These are phyloP conservation scores for Drosophila kuntzei DNA, from an alignment of 2,888 invertebrate species.

Conservation along the genomic window DNA sequence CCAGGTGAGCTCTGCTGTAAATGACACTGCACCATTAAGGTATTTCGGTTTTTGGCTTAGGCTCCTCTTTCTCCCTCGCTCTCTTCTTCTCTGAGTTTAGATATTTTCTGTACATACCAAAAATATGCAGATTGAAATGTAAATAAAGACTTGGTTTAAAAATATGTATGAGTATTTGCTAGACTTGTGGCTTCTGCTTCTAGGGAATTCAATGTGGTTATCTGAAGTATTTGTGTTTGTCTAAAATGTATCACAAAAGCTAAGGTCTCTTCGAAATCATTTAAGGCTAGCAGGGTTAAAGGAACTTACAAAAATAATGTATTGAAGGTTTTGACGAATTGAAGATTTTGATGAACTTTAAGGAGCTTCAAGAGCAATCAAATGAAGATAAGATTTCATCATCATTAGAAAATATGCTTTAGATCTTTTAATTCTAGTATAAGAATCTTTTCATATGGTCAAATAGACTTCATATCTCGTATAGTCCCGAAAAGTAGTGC, in stretches of 20 bases:
- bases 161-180: slow-evolving; percentile 32
- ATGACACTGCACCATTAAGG: slow-evolving; percentile 32
- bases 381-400: not conserved
- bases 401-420: not conserved
- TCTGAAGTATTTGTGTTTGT: slow-evolving; percentile 11
- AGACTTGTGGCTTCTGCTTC: slow-evolving; percentile 44
- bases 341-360: not conserved
- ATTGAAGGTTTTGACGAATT: not conserved
- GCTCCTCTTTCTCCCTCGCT: not conserved
- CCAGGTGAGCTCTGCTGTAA: slow-evolving; percentile 35
- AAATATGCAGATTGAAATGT: slow-evolving; percentile 49
- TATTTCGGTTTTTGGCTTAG: slow-evolving; percentile 11
- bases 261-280: not conserved
- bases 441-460: not conserved
- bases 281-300: not conserved
- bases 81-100: not conserved
- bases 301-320: not conserved
- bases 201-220: slow-evolving; percentile 34
- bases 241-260: not conserved
- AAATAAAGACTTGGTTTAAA: slow-evolving; percentile 28
- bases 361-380: not conserved
- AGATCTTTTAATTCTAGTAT: not conserved
- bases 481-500: slow-evolving; percentile 8
- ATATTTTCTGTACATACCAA: slow-evolving; percentile 8
- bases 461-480: not conserved